phyloP scores from a whole-genome alignment of 2,113 vertebrate species.

The Cavia aperea region DNA sequence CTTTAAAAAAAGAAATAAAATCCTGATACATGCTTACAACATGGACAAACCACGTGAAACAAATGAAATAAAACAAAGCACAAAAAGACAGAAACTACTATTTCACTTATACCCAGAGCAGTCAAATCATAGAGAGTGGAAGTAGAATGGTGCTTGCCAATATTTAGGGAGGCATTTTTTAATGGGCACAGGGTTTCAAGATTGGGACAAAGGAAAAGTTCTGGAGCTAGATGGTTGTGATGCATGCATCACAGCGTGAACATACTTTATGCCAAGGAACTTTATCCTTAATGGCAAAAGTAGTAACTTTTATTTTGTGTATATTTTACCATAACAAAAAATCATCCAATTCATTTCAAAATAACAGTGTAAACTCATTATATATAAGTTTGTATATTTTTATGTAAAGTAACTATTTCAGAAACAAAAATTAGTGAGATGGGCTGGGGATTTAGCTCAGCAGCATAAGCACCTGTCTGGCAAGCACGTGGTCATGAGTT shows the following conservation, averaged over 20 bases:
- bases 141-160: not conserved
- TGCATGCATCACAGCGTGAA: not conserved
- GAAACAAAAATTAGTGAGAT: not conserved
- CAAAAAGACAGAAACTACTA: not conserved
- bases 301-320: not conserved
- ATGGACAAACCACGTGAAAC: not conserved
- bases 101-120: not conserved
- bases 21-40: not conserved
- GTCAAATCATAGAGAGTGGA: not conserved
- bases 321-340: conserved; percentile 4
- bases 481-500: too few relatives aligned
- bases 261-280: not conserved
- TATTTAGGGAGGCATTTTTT: not conserved
- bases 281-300: not conserved
- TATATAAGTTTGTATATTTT: conserved; percentile 11
- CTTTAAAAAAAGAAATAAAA: not conserved
- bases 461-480: too few relatives aligned
- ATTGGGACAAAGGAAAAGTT: not conserved
- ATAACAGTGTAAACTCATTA: not conserved
- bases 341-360: not conserved
- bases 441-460: too few relatives aligned
- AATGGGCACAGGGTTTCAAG: not conserved
- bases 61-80: not conserved
- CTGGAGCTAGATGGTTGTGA: not conserved
- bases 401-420: conserved; percentile 37